Evolutionary conservation across 2,888 invertebrate genomes (phyloP), one percentile per base, ranked within the genome.

Genomic region (Nomada fucata): DNA sequence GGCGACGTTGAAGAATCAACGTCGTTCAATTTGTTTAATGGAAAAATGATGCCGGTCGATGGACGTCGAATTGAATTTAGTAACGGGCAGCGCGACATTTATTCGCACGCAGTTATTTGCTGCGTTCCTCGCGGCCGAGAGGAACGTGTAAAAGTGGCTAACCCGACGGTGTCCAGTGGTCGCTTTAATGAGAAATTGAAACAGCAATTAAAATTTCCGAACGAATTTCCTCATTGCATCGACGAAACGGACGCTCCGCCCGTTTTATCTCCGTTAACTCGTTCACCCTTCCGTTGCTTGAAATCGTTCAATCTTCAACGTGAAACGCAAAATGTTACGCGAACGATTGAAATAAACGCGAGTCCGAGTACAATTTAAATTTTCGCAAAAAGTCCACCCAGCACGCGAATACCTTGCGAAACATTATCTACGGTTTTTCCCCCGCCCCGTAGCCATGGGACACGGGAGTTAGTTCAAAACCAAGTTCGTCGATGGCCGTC

Each of bases 401-500:
- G 52, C 29, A 64, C 42, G 59, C 61, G 74, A 75, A 52, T 74
- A 81, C 36, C 53, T 26, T 13, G 59, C 26, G 57, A 70, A 29
- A 65, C 65, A 52, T 85, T 75, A 63, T 86, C 53, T 44, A 44
- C 50, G 36, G 50, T 61, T 69, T 84, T 47, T 47, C 13, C 47
- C 15, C 47, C 47, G 0, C 79, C 71, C 71, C 67, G 52, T 67
- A 67, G 26, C 55, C 68, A 69, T 59, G 69, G 55, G 69, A 77
- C 68, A 68, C 61, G 69, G 55, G 60, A 76, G 63, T 63, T 68
- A 80, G 77, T 84, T 84, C 72, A 71, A 75, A 86, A 80, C 82
- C 68, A 74, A 80, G 84, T 80, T 84, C 52, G 83, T 60, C 55
- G 77, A 44, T 67, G 70, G 82, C 36, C 75, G 72, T 84, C 87